These are phyloP conservation scores for Podiceps cristatus DNA, from an alignment of 2,113 vertebrate species.

Conservation along the genomic window DNA sequence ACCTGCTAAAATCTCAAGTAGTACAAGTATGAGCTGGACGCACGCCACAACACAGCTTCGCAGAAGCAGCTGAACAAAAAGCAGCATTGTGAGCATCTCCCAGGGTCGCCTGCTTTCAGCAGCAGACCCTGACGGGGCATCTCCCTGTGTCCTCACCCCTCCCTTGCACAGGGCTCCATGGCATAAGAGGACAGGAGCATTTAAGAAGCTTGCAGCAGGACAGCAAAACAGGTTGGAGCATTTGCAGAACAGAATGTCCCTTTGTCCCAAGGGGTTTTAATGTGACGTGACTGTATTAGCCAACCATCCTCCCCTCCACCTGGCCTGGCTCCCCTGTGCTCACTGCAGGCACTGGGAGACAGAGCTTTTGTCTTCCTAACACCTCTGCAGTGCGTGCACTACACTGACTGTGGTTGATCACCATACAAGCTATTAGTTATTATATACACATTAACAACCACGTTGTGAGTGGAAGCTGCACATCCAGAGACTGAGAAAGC, in stretches of 20 bases:
- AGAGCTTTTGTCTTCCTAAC: background rate
- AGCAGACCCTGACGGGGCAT: background rate
- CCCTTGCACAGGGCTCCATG: background rate
- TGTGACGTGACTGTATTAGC: background rate
- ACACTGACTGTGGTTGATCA: background rate
- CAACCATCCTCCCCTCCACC: background rate
- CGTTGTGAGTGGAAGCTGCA: background rate
- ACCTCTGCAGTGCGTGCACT: conserved; percentile 21
- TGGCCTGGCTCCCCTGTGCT: background rate
- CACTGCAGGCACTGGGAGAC: background rate
- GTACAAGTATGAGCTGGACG: background rate
- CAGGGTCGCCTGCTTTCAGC: background rate
- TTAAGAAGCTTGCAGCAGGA: background rate
- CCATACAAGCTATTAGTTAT: conserved; percentile 4
- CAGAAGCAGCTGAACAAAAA: background rate
- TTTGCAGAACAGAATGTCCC: background rate
- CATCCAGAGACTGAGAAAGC: background rate
- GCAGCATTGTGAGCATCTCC: background rate
- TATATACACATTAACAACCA: background rate
- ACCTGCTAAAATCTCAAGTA: background rate
- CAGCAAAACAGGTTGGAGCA: background rate
- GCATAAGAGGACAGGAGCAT: background rate
- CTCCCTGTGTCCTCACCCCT: background rate
- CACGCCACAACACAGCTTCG: background rate
- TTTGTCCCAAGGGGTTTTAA: background rate